Base-by-base conservation (phyloP, 2,888 invertebrate genomes). In the Andrena bucephala region DNA sequence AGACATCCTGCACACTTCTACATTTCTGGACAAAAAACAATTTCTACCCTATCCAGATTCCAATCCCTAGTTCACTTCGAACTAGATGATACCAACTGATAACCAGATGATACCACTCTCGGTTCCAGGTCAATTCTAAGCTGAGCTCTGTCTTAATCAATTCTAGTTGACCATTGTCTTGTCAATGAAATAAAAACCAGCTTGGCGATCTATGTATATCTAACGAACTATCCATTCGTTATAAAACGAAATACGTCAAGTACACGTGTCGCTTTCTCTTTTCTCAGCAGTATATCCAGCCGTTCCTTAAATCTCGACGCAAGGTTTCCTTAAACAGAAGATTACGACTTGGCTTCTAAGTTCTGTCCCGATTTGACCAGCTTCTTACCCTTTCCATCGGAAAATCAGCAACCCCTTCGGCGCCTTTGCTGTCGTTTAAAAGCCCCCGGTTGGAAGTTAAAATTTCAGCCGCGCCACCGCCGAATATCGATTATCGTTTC, bases 291-390 rank as follows among this genome's bases (percentile, higher is more conserved):
- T 66, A 74, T 36, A 60, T 54, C 52, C 66, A 60, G 42, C 42
- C n/a, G 42, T 63, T 72, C 31, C 29, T 70, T 74, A 66, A 82
- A 42, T 42, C 42, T 81, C 72, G 63, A 85, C 77, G 87, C 88
- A 87, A 87, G 92, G 92, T 92, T 91, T 92, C 92, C 88, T 92
- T 88, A 89, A 89, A 89, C 90, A 90, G 81, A 87, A 90, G 92
- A 92, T 93, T 91, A 91, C 87, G 71, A 89, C 77, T 84, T 89
- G 92, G 92, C 92, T 91, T 93, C 92, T 90, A 92, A 92, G 92
- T 90, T 69, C 91, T 87, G 90, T 90, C 68, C 87, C 86, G 91
- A 87, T 92, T 91, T 90, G 89, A 90, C 87, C 86, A 82, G 89
- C 86, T 89, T 84, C 87, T 85, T 83, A 85, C 85, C 89, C 60